Evolutionary conservation across 2,113 vertebrate species (phyloP).

Genomic region (Anseranas semipalmata): DNA sequence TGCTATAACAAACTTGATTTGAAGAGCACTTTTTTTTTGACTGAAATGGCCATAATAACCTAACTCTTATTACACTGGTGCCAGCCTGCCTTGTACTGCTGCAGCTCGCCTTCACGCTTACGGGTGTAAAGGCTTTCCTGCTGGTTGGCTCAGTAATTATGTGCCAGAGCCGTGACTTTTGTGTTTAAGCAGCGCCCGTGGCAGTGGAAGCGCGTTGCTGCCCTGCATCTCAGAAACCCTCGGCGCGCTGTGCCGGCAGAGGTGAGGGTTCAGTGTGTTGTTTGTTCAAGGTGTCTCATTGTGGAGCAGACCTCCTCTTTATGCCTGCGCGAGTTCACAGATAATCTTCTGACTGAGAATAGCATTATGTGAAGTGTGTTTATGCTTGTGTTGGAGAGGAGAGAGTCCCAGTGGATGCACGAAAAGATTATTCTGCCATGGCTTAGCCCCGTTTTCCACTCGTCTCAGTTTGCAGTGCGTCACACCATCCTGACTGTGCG

Average conservation of each 20-base stretch:
- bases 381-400: not conserved
- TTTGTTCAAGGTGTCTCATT: not conserved
- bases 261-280: not conserved
- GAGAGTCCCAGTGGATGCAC: not conserved
- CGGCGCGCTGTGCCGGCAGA: rapidly evolving
- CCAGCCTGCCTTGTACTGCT: not conserved
- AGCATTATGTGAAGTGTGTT: not conserved
- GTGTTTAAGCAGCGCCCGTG: not conserved
- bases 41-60: not conserved
- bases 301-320: not conserved
- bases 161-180: too few species aligned
- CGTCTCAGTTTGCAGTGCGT: rapidly evolving
- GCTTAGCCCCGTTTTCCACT: not conserved
- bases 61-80: too few species aligned
- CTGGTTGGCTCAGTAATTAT: not conserved
- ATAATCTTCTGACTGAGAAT: not conserved
- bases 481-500: rapidly evolving
- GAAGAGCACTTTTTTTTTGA: not conserved
- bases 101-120: rapidly evolving
- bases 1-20: not conserved
- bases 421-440: not conserved
- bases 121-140: not conserved
- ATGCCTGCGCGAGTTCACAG: not conserved
- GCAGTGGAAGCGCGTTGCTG: not conserved
- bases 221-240: not conserved